Conservation (phyloP, 2,113 vertebrate species). For the Notiomystis cincta region DNA sequence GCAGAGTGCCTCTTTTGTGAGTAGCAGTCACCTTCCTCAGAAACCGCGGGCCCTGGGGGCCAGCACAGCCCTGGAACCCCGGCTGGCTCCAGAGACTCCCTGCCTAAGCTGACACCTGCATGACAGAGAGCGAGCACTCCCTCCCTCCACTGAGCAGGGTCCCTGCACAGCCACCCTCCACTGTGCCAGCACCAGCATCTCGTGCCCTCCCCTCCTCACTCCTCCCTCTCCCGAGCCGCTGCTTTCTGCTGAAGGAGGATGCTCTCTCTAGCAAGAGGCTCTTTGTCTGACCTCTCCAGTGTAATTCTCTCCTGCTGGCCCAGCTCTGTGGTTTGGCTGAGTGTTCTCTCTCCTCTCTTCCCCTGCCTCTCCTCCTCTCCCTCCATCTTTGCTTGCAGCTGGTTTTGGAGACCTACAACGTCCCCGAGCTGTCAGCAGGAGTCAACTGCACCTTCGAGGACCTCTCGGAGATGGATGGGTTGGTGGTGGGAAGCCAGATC, state of each 20-base stretch:
- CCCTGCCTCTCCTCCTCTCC: neutral
- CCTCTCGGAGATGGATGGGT: constrained; percentile 92
- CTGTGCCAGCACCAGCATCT: neutral
- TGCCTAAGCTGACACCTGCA: constrained; percentile 51
- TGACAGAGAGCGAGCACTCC: constrained; percentile 50
- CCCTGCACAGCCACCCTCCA: constrained; percentile 27
- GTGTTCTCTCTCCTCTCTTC: neutral
- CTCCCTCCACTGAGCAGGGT: constrained; percentile 9
- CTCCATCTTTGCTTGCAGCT: constrained; percentile 73
- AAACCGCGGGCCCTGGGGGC: constrained; percentile 41
- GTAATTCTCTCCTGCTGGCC: constrained; percentile 32
- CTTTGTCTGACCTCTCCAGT: constrained; percentile 62
- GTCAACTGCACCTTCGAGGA: constrained; percentile 97
- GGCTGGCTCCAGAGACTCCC: constrained; percentile 33
- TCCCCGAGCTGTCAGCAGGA: constrained; percentile 92
- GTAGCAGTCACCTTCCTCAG: constrained; percentile 65
- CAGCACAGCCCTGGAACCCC: neutral
- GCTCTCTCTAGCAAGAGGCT: constrained; percentile 63
- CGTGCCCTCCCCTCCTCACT: constrained; percentile 14
- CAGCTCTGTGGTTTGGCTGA: neutral
- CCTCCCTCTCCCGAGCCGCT: neutral
- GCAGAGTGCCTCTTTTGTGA: constrained; percentile 72
- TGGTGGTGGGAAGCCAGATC: constrained; percentile 93
- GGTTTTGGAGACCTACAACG: constrained; percentile 94
- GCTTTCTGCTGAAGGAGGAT: constrained; percentile 65